Conservation (phyloP, 2,888 invertebrate species). For the Pegoplata infirma region DNA sequence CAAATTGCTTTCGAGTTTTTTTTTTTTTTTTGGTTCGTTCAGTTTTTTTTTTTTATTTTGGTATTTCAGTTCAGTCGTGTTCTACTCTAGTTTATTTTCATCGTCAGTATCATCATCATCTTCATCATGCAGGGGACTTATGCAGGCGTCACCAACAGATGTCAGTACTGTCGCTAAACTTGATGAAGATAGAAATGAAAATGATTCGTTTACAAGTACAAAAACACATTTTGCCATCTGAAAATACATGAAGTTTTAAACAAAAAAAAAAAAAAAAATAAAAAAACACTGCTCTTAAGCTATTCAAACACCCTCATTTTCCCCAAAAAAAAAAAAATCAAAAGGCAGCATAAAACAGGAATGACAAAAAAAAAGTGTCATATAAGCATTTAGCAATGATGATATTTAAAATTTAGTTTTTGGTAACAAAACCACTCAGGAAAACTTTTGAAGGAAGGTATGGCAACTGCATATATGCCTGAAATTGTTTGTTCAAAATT, state of each 20-base stretch:
- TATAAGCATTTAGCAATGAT: slow-evolving; percentile 36
- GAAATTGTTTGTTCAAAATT: too few species aligned
- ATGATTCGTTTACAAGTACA: slow-evolving; percentile 26
- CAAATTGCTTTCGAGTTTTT: slow-evolving; percentile 22
- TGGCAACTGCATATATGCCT: too few species aligned
- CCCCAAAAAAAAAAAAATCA: too few species aligned
- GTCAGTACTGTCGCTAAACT: slow-evolving; percentile 52
- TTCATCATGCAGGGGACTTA: slow-evolving; percentile 30
- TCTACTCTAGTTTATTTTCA: slow-evolving; percentile 27
- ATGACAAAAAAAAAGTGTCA: slow-evolving; percentile 10
- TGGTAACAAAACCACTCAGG: not conserved
- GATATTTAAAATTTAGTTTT: slow-evolving; percentile 23
- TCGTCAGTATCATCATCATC: slow-evolving; percentile 18
- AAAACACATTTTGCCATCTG: not conserved
- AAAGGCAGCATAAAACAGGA: not conserved
- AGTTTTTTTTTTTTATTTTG: not conserved
- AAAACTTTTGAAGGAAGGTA: too few species aligned
- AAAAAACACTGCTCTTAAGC: not conserved
- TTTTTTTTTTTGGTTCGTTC: not conserved
- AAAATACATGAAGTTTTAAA: not conserved
- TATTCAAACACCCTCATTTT: not conserved
- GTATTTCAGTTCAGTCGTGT: not conserved
- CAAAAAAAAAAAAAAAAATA: too few species aligned
- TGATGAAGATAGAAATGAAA: slow-evolving; percentile 55
- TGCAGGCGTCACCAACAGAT: slow-evolving; percentile 58